phyloP scores from a whole-genome alignment of 2,797 vertebrate genomes.

The Coracias cyanogaster region DNA sequence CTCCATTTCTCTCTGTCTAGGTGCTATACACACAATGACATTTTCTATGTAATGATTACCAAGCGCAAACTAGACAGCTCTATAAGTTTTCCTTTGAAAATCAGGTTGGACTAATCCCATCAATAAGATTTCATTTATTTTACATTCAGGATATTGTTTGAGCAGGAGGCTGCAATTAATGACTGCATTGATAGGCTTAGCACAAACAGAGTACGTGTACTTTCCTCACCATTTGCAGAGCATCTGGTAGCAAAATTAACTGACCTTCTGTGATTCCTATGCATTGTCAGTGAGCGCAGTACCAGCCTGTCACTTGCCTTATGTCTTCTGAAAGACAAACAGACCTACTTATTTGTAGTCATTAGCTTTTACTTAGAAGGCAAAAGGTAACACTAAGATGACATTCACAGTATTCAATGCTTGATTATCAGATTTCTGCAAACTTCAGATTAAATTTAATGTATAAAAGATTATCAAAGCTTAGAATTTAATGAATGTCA shows the following conservation, averaged over 20 bases:
- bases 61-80: slow-evolving; percentile 6
- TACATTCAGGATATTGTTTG: background rate
- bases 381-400: background rate
- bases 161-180: slow-evolving; percentile 46
- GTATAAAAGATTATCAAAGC: background rate
- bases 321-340: slow-evolving; percentile 10
- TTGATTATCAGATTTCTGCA: background rate
- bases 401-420: background rate
- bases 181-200: slow-evolving; percentile 35
- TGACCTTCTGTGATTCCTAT: slow-evolving; percentile 43
- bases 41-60: background rate
- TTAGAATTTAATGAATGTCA: background rate
- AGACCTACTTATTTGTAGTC: background rate
- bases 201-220: background rate
- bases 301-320: background rate
- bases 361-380: background rate
- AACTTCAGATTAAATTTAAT: background rate
- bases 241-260: slow-evolving; percentile 36
- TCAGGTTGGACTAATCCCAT: background rate
- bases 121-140: slow-evolving; percentile 34
- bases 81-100: background rate
- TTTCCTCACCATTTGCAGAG: slow-evolving; percentile 21
- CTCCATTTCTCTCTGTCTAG: slow-evolving; percentile 36
- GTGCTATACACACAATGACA: background rate
- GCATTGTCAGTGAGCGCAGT: background rate